Conservation (phyloP, 2,797 vertebrate genomes). For the Setipinna tenuifilis region DNA sequence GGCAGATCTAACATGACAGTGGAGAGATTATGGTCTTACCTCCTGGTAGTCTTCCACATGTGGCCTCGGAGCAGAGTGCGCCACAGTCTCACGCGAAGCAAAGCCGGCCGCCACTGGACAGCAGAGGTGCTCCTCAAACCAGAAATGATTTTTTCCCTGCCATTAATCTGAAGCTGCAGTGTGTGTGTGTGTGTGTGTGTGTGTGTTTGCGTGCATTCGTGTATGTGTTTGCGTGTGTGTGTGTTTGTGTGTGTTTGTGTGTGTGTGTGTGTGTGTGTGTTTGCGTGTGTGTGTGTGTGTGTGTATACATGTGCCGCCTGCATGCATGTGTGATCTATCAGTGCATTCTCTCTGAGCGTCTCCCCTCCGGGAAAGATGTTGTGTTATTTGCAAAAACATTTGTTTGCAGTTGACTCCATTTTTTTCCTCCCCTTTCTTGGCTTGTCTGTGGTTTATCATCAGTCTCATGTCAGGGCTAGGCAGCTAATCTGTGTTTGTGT, state of each 20-base stretch:
- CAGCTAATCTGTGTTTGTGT: constrained; percentile 47
- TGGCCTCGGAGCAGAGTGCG: constrained; percentile 33
- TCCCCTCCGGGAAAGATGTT: not conserved
- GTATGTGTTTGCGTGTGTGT: not conserved
- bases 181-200: not conserved
- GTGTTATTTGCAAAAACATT: constrained; percentile 41
- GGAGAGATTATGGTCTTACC: constrained; percentile 58
- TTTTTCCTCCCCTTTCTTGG: constrained; percentile 32
- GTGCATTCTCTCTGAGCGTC: not conserved
- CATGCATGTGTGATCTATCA: not conserved
- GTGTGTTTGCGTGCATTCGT: not conserved
- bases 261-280: not conserved
- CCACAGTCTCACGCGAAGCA: constrained; percentile 45
- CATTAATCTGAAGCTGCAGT: not conserved
- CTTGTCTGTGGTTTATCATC: constrained; percentile 60
- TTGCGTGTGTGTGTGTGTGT: not conserved
- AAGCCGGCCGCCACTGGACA: constrained; percentile 1
- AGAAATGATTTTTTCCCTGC: not conserved
- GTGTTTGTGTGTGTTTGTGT: not conserved
- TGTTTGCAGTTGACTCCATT: constrained; percentile 54
- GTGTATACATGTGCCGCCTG: not conserved
- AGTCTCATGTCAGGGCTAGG: constrained; percentile 52
- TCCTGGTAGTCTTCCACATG: constrained; percentile 44
- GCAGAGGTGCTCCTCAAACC: not conserved
- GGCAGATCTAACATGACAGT: constrained; percentile 53